Evolutionary conservation across 2,888 invertebrate species (phyloP), one percentile per base, ranked within the genome.

Genomic region (Chelonus formosanus): DNA sequence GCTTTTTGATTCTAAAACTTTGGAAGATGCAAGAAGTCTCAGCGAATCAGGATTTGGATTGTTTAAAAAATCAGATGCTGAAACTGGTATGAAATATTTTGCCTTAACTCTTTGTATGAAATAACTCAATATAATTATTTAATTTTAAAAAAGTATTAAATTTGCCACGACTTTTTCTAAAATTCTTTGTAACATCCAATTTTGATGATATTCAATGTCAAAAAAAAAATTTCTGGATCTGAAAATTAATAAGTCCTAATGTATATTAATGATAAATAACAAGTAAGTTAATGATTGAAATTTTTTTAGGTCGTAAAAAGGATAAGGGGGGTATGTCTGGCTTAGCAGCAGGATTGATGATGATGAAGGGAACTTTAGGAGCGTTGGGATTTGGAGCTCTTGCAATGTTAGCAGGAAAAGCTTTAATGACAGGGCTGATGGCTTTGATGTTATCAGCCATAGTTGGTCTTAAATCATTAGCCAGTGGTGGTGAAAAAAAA

Each of bases 321-420:
- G 81, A 81, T 57, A 84, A 84, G 63, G 83, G 83, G 2, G 82
- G 84, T 36, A 79, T 83, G 62, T 83, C 84, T 3, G 82, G 84
- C 8, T 74, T 84, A 74, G 80, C 87, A 74, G 87, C 87, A 0
- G 87, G 86, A 7, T 84, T 85, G 32, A 84, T 88, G 73, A 86
- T 88, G 86, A 88, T 88, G 86, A 88, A 88, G 86, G 92, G 92
- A 70, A 92, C 92, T 0, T 80, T 93, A 1, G 88, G 92, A 82
- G 91, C 93, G 0, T 79, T 94, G 43, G 93, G 90, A 6, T 84
- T 93, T 60, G 92, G 92, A 7, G 92, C 90, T 0, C 84, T 94
- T 3, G 93, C 94, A 0, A 85, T 92, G 57, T 86, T 94, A 45
- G 94, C 94, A 5, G 94, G 94, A 6, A 94, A 94, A 81, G 94